Evolutionary conservation across 1,140 invertebrate species (phyloP), one percentile per base, ranked within the genome.

Genomic region (Tenebrio molitor): DNA sequence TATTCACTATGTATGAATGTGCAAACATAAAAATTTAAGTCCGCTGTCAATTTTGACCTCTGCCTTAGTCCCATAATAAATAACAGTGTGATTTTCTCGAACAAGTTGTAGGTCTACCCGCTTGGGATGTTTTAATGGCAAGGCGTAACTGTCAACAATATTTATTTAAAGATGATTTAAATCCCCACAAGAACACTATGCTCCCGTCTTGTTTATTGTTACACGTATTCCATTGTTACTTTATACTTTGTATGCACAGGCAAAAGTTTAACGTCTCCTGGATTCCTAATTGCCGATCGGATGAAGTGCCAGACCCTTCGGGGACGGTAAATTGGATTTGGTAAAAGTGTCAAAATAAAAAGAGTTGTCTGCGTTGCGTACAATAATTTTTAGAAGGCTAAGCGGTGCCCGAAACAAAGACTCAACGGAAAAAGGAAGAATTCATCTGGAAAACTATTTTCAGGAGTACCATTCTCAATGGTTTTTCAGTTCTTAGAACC

Each of bases 61-160:
- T 58, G 23, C 50, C 44, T 14, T 58, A 58, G 50, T 15, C 50
- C 50, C 36, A 21, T 66, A 42, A 71, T 71, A 71, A 71, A 71
- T 71, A 63, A 71, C 46, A 58, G 44, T 42, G 53, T 71, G 69
- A 71, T 71, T 66, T 71, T 71, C 69, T 71, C 53, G 69, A 71
- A 71, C 69, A 71, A 71, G 69, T 62, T 63, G 63, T 71, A 71
- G 58, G 58, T 44, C 69, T 71, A 63, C 53, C 69, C 69, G 58
- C 36, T 29, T 41, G 17, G 39, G 69, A 71, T 63, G 21, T 72
- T 72, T 76, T 73, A 76, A 73, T 73, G 64, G 72, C 74, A 58
- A 76, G 74, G 74, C 71, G 74, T 73, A 73, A 76, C 74, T 76
- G 74, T 73, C 74, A 76, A 69, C 71, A 53, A 70, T 76, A 76